Base-by-base conservation (phyloP, 2,113 vertebrate genomes). In the Carassius auratus region DNA sequence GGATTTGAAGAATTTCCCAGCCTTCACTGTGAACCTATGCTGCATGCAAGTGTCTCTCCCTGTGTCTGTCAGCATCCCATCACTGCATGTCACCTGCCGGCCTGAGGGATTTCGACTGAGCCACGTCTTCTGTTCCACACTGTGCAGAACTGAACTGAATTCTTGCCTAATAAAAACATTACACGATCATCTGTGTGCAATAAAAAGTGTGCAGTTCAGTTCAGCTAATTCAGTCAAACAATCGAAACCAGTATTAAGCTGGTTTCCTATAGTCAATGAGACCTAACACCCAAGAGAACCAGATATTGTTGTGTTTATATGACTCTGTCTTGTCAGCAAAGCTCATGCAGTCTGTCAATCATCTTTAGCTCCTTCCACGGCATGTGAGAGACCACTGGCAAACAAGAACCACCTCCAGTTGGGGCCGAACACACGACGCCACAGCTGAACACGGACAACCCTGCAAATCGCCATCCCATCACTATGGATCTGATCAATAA, bases 401-500 rank as follows among this genome's bases (percentile, higher is more conserved):
- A 38, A 59, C 30, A 26, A 62, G 33, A 42, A 45, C 4, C n/a
- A 21, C 69, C 2, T 38, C 33, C 68, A 71, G 30, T 19, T 8
- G 52, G 17, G 8, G 66, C 7, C 8, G 1, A n/a, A 13, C 12
- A 38, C 62, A 52, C 64, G 48, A 15, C 45, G 48, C 38, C 52
- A 61, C n/a, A 8, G n/a, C 33, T 45, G 23, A 21, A 61, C 33
- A 33, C 17, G 36, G 5, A 38, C 38, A 42, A 42, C 5, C 38
- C 38, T 6, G 38, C 5, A 42, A 42, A 42, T 5, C 52, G 33
- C 62, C 83, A 15, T n/a, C 83, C 21, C 64, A n/a, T 4, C 87
- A 59, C 73, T 19, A 96, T 94, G 95, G 92, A 95, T 95, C 93
- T 94, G 83, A 86, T 93, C 55, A 92, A 88, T 87, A 92, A 93